Evolutionary conservation across 2,113 vertebrate species (phyloP), one percentile per base, ranked within the genome.

Genomic region (Sebastes fasciatus): DNA sequence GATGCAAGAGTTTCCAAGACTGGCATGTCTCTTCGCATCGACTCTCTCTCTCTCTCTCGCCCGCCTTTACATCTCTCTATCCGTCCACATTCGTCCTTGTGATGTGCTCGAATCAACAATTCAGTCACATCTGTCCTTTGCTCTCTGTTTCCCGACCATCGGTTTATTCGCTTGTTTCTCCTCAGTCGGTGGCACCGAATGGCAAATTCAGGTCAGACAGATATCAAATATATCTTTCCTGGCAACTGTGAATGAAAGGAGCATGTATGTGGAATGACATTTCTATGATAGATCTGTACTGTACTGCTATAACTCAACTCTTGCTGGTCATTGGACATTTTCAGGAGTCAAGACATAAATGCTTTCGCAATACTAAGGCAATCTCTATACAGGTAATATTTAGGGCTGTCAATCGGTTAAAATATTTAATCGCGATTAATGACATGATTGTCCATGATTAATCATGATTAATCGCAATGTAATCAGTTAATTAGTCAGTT

Each of bases 61-160:
- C 21, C 10, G 66, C 21, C 57, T 83, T 85, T 79, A 57, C 52
- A 65, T 86, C 80, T 82, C 63, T 90, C 43, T 45, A 62, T 88
- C 77, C 45, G 60, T 63, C 75, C 70, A 81, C 58, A 84, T 55
- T 61, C 58, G 57, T 85, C 46, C 2, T 26, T 87, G 76, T 86
- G 84, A 87, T 82, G 84, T 76, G 80, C 79, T 81, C 4, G 9
- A 87, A 91, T 93, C 89, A 91, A 87, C 77, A 90, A 80, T 91
- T 92, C 84, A 73, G 86, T 92, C 86, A 90, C 88, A 93, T 92
- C 86, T 58, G 63, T 46, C 73, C 43, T 79, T 46, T 34, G 60
- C 83, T 82, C 66, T 74, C 54, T 16, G 63, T 80, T 71, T 89
- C 49, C 71, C 23, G 34, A 74, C 83, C 67, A 65, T 88, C 74